Conservation (phyloP, 2,888 invertebrate species). For the Alcis repandata region DNA sequence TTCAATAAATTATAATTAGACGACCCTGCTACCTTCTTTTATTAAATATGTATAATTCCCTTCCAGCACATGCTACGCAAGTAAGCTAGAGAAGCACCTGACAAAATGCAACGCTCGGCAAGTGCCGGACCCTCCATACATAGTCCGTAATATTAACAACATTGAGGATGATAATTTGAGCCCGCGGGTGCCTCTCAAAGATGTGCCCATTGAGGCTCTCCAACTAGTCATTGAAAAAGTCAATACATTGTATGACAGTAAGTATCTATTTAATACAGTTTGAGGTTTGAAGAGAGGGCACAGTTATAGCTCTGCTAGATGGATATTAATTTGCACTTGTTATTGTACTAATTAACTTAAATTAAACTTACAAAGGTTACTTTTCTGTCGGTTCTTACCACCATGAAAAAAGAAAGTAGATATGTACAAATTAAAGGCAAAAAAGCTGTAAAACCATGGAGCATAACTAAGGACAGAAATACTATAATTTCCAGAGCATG, state of each 20-base stretch:
- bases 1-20: too few species aligned
- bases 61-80: constrained; percentile 89
- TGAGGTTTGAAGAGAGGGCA: too few species aligned
- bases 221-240: constrained; percentile 72
- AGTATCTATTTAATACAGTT: constrained; percentile 51
- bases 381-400: too few species aligned
- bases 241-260: constrained; percentile 74
- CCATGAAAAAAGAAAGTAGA: too few species aligned
- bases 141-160: constrained; percentile 82
- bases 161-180: constrained; percentile 54
- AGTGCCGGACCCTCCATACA: constrained; percentile 81
- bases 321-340: too few species aligned
- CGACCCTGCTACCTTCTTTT: too few species aligned
- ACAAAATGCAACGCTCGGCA: constrained; percentile 90
- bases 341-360: too few species aligned
- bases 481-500: constrained; percentile 56
- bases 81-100: constrained; percentile 90
- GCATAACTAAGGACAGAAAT: neutral
- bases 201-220: constrained; percentile 64
- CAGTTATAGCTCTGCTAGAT: too few species aligned
- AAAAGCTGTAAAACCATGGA: neutral
- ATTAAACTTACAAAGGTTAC: too few species aligned
- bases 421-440: neutral
- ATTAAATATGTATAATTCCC: constrained; percentile 16
- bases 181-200: constrained; percentile 62